Base-by-base conservation (phyloP, 2,113 vertebrate species). In the Phyllostomus discolor region DNA sequence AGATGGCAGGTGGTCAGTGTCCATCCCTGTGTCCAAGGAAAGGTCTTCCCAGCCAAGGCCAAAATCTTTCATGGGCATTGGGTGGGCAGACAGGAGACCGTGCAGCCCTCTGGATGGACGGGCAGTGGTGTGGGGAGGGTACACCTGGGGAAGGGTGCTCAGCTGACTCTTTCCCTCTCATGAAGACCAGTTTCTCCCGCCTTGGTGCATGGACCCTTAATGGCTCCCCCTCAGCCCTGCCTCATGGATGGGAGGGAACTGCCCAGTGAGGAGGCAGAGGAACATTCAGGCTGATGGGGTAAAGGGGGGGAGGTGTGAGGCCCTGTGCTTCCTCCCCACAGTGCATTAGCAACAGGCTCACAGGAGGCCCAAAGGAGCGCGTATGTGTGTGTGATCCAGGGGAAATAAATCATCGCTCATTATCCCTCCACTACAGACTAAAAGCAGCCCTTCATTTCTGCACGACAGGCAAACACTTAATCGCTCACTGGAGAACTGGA, bases 361-460 rank as follows among this genome's bases (percentile, higher is more conserved):
- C 90, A 73, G 94, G 89, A 87, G 41, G 96, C 91, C 97, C 97
- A 97, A 88, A 76, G 95, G n/a, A 31, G 15, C 22, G 28, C 24
- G 46, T 14, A n/a, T 64, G 96, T 96, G 93, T 97, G 90, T 93
- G 96, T 92, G 79, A 97, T 98, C 98, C 95, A 92, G 88, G 95
- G 94, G 97, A 98, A 96, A 98, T 98, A 98, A 99, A 99, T 99
- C 98, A 98, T 97, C 98, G 97, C 96, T 97, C 97, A 98, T 98
- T 98, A 98, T 97, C 91, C 95, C 97, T 96, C 96, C 97, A 96
- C 97, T 95, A 96, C 97, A 98, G 97, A 98, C 97, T 98, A 98
- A 98, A 97, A 98, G 98, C 96, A 96, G 95, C 67, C 98, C 98
- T 98, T 97, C 91, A 93, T 98, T 98, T 98, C 98, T 98, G 93